These are phyloP conservation scores for Brachionus angularis DNA, from an alignment of 1,140 invertebrate species.

Conservation along the genomic window DNA sequence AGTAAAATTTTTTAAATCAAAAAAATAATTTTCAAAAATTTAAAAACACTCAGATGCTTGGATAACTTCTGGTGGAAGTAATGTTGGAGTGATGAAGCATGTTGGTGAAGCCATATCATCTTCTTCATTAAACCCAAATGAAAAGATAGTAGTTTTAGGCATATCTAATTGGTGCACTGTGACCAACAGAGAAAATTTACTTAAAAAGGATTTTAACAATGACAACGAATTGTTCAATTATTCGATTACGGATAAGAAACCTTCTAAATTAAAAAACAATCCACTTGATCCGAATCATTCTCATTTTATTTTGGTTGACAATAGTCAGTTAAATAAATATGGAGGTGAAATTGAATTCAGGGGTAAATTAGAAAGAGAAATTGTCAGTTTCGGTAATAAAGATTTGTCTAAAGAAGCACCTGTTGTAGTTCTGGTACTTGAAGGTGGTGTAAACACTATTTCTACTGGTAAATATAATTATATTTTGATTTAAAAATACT, in stretches of 20 bases:
- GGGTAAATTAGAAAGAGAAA: not conserved
- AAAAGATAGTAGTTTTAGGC: slow-evolving; percentile 27
- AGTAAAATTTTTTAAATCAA: not conserved
- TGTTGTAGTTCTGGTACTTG: slow-evolving; percentile 56
- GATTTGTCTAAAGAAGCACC: slow-evolving; percentile 54
- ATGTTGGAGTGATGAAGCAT: slow-evolving; percentile 38
- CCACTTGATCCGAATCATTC: slow-evolving; percentile 60
- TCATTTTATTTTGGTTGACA: slow-evolving; percentile 60
- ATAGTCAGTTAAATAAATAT: slow-evolving; percentile 48
- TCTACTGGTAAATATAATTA: slow-evolving; percentile 46
- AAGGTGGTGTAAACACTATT: slow-evolving; percentile 58
- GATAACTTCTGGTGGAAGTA: slow-evolving; percentile 31
- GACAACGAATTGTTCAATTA: not conserved
- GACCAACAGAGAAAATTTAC: not conserved
- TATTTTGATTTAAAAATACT: not conserved
- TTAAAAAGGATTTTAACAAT: not conserved
- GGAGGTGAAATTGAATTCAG: slow-evolving; percentile 43
- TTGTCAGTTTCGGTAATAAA: slow-evolving; percentile 35
- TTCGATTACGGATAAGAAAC: not conserved
- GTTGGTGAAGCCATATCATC: slow-evolving; percentile 29
- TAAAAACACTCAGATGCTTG: slow-evolving; percentile 8
- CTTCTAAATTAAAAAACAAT: slow-evolving; percentile 39
- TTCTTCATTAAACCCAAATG: slow-evolving; percentile 6
- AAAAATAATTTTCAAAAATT: not conserved
- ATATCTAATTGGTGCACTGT: slow-evolving; percentile 36